Evolutionary conservation across 2,888 invertebrate species (phyloP).

Genomic region (Macrosiphum euphorbiae): DNA sequence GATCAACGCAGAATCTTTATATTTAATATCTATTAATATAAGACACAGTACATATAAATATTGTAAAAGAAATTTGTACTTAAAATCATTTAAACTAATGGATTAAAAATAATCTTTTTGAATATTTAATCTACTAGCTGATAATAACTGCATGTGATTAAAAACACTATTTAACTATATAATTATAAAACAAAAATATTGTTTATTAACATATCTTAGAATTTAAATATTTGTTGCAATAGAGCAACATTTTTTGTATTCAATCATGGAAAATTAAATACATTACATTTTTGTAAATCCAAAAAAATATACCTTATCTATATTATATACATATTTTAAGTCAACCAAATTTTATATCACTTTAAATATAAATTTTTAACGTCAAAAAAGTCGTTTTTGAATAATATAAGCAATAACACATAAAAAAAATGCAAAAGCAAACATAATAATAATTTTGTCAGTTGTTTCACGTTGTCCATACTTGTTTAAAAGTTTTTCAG

Average conservation of each 20-base stretch:
- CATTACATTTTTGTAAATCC: neutral
- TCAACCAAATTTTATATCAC: neutral
- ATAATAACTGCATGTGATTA: too few species aligned
- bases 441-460: slow-evolving; percentile 90
- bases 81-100: too few species aligned
- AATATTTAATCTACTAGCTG: too few species aligned
- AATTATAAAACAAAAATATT: neutral
- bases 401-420: slow-evolving; percentile 94
- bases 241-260: neutral
- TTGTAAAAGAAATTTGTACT: too few species aligned
- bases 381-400: slow-evolving; percentile 87
- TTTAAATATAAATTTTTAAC: neutral
- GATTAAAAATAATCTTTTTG: too few species aligned
- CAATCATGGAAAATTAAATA: neutral
- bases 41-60: too few species aligned
- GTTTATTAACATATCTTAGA: neutral
- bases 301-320: neutral
- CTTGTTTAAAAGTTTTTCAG: slow-evolving; percentile 91
- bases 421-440: slow-evolving; percentile 89
- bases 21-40: too few species aligned
- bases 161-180: neutral
- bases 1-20: too few species aligned
- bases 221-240: neutral
- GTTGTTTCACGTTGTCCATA: slow-evolving; percentile 95
- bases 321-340: neutral